A percentile compares a stretch with the other conserved stretches of the same genome.
Conservation (phyloP, 2,888 invertebrate genomes). For the Limnephilus lunatus region DNA sequence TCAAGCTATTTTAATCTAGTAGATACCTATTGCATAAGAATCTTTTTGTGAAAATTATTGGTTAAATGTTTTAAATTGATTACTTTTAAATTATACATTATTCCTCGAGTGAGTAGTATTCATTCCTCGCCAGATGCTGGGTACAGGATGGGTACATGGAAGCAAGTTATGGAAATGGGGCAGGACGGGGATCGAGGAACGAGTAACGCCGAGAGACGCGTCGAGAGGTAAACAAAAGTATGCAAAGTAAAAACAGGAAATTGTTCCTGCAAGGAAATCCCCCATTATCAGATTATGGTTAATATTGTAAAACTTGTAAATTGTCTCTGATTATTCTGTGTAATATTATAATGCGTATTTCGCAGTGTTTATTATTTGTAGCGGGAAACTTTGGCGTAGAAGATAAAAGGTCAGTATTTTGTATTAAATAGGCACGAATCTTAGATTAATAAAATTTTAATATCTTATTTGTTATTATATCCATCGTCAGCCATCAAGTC, state of each 20-base stretch:
- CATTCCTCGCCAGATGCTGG: not conserved
- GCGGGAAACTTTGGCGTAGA: not conserved
- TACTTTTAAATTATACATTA: not conserved
- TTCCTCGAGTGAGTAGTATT: not conserved
- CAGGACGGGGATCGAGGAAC: not conserved
- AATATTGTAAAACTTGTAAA: not conserved
- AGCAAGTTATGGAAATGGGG: slow-evolving; percentile 30
- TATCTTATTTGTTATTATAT: too few species aligned
- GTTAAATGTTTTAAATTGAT: not conserved
- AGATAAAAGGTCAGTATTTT: not conserved
- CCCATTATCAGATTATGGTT: slow-evolving; percentile 34
- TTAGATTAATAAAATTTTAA: too few species aligned
- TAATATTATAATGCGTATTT: not conserved
- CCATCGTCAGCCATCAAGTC: too few species aligned
- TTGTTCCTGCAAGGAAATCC: slow-evolving; percentile 5
- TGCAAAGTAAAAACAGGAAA: slow-evolving; percentile 36
- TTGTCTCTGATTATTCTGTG: slow-evolving; percentile 2
- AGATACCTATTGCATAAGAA: too few species aligned
- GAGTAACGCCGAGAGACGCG: not conserved
- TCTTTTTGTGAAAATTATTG: not conserved
- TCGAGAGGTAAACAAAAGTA: slow-evolving; percentile 16
- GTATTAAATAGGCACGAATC: not conserved
- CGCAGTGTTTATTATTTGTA: not conserved
- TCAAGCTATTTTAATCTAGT: too few species aligned
- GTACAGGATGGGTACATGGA: not conserved